Evolutionary conservation across 2,888 invertebrate genomes (phyloP).

Genomic region (Orchesella flavescens): DNA sequence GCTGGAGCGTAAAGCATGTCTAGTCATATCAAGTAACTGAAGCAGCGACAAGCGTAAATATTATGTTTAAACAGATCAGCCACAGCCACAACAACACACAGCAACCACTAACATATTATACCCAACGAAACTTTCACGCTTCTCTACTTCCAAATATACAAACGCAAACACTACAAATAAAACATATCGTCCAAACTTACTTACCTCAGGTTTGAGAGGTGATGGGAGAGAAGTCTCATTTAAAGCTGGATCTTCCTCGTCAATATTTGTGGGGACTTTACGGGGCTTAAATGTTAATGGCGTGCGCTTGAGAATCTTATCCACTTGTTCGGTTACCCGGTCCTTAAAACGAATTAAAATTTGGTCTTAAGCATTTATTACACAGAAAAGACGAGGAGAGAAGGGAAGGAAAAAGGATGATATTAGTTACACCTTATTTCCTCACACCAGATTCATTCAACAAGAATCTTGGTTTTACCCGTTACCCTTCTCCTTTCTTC

Average conservation of each 20-base stretch:
- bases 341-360: slow-evolving; percentile 76
- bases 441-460: slow-evolving; percentile 35
- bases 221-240: slow-evolving; percentile 69
- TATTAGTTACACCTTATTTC: slow-evolving; percentile 64
- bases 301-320: slow-evolving; percentile 82
- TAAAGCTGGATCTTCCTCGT: slow-evolving; percentile 76
- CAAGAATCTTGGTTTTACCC: slow-evolving; percentile 21
- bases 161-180: too few species aligned
- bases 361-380: slow-evolving; percentile 22
- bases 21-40: too few species aligned
- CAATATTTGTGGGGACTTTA: slow-evolving; percentile 80
- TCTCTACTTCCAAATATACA: too few species aligned
- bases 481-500: slow-evolving; percentile 19
- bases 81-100: too few species aligned
- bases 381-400: slow-evolving; percentile 53
- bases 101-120: too few species aligned
- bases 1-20: too few species aligned
- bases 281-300: slow-evolving; percentile 82
- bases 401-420: slow-evolving; percentile 21
- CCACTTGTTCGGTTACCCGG: slow-evolving; percentile 83
- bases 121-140: too few species aligned
- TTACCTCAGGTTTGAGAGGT: slow-evolving; percentile 71
- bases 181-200: too few species aligned
- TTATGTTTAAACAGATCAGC: too few species aligned
- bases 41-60: too few species aligned